Percentiles rank a stretch among this genome's conserved stretches.
Evolutionary conservation across 2,797 vertebrate genomes (phyloP).

Genomic region (Apogon hyalosoma): DNA sequence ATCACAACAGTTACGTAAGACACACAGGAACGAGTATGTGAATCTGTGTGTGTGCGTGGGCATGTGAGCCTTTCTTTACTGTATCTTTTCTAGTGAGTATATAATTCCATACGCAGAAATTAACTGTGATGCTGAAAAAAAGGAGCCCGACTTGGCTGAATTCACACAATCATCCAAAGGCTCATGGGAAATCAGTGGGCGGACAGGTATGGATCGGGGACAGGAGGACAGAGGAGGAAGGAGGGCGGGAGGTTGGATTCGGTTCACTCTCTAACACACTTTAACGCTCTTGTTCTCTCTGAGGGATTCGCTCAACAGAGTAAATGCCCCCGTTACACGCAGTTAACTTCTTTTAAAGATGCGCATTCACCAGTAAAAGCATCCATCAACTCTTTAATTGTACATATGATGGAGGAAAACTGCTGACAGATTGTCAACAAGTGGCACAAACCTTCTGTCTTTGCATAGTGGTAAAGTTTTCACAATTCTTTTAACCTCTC

Average conservation of each 20-base stretch:
- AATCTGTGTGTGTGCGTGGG: slow-evolving; percentile 29
- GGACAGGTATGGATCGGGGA: slow-evolving; percentile 75
- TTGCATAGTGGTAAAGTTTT: slow-evolving; percentile 5
- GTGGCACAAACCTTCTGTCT: background rate
- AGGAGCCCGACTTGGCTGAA: slow-evolving; percentile 48
- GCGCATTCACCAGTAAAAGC: background rate
- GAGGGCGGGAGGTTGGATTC: slow-evolving; percentile 38
- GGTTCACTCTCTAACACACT: slow-evolving; percentile 50
- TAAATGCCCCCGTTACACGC: slow-evolving; percentile 5
- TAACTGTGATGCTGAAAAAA: slow-evolving; percentile 26
- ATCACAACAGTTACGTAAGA: slow-evolving; percentile 46
- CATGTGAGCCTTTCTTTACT: slow-evolving; percentile 36
- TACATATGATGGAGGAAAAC: background rate
- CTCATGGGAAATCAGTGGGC: slow-evolving; percentile 75
- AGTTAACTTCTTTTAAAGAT: slow-evolving; percentile 7
- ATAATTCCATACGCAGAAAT: slow-evolving; percentile 28
- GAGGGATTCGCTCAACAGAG: slow-evolving; percentile 14
- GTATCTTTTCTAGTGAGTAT: background rate
- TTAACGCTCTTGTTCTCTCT: slow-evolving; percentile 32
- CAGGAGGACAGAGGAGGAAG: slow-evolving; percentile 42
- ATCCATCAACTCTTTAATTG: slow-evolving; percentile 13
- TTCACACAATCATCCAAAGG: slow-evolving; percentile 63
- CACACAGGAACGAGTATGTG: slow-evolving; percentile 9
- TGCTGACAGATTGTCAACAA: background rate
- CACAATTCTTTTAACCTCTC: background rate